Evolutionary conservation across 1,140 invertebrate genomes (phyloP).

Genomic region (Ceratina australensis): DNA sequence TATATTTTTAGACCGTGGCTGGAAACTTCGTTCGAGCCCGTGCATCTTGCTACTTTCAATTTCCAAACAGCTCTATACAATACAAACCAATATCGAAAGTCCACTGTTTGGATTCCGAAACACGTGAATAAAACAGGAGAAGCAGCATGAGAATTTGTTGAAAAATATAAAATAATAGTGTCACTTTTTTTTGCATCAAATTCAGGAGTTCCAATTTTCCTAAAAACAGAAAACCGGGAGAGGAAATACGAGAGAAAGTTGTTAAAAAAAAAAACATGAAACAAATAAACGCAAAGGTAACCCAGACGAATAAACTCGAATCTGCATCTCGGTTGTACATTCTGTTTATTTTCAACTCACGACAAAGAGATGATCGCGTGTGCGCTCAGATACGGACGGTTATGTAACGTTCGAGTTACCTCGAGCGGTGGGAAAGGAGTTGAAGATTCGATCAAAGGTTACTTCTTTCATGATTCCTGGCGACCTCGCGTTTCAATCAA

Average conservation of each 20-base stretch:
- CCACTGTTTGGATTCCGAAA: neutral
- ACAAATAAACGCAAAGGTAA: slow-evolving; percentile 1
- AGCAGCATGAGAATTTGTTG: too few relatives aligned
- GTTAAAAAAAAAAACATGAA: neutral
- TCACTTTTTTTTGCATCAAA: neutral
- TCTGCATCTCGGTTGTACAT: slow-evolving; percentile 2
- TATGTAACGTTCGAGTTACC: neutral
- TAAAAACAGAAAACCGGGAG: neutral
- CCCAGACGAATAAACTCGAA: neutral
- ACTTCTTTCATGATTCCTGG: neutral
- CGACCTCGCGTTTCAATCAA: neutral
- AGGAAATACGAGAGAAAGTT: too few relatives aligned
- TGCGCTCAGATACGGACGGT: neutral
- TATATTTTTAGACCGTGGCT: neutral
- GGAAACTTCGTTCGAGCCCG: neutral
- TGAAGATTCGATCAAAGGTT: neutral
- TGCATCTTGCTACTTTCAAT: slow-evolving; percentile 4
- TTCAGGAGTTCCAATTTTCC: neutral
- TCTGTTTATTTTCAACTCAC: slow-evolving; percentile 23
- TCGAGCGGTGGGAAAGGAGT: too few relatives aligned
- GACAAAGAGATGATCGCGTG: neutral
- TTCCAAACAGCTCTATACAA: neutral
- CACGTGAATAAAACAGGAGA: too few relatives aligned
- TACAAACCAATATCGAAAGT: too few relatives aligned
- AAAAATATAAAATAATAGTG: neutral